These are phyloP conservation scores for Lontra canadensis DNA, from an alignment of 2,113 vertebrate genomes.

Conservation along the genomic window DNA sequence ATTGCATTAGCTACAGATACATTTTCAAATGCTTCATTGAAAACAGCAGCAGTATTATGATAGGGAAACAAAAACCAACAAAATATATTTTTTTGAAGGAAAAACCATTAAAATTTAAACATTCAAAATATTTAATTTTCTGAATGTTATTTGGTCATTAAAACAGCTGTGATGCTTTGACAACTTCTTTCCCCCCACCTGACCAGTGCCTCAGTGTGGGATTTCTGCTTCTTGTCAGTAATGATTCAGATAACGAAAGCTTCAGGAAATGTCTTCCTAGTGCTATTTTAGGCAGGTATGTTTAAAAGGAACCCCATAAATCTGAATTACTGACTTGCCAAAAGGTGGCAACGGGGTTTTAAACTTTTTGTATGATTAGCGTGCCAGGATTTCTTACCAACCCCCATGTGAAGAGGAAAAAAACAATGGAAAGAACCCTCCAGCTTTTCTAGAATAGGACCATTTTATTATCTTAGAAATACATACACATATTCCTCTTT, in stretches of 20 bases:
- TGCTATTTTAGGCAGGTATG: neutral
- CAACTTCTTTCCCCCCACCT: neutral
- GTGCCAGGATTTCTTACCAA: neutral
- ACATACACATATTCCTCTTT: neutral
- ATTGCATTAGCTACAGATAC: neutral
- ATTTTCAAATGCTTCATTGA: neutral
- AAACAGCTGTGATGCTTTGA: slow-evolving; percentile 15
- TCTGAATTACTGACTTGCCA: neutral
- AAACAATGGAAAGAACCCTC: neutral
- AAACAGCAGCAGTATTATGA: slow-evolving; percentile 31
- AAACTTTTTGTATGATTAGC: neutral
- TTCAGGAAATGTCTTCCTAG: neutral
- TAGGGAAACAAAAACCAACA: neutral
- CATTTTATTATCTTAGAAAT: neutral
- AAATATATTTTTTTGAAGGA: slow-evolving; percentile 9
- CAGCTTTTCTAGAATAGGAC: neutral
- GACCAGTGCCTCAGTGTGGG: neutral
- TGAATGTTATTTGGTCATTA: neutral
- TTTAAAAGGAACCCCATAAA: neutral
- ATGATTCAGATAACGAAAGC: neutral
- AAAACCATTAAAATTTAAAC: neutral
- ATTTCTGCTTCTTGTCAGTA: neutral
- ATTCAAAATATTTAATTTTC: slow-evolving; percentile 29
- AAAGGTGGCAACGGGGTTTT: neutral
- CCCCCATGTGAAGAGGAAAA: neutral